A percentile compares a stretch with the other conserved stretches of the same genome.
These are phyloP conservation scores for Lipophrys pholis DNA, from an alignment of 2,113 vertebrate species.

Conservation along the genomic window DNA sequence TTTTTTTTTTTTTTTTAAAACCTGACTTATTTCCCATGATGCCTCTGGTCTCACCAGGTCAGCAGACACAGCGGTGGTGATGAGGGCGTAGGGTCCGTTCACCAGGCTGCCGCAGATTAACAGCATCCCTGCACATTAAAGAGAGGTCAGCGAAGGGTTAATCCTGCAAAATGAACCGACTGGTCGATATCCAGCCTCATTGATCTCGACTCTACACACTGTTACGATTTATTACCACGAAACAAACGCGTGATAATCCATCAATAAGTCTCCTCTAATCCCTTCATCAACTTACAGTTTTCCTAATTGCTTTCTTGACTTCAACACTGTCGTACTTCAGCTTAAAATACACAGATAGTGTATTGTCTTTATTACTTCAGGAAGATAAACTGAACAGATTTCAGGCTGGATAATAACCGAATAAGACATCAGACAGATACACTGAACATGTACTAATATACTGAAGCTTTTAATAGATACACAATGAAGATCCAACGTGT, in stretches of 20 bases:
- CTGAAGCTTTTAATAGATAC: too few species aligned
- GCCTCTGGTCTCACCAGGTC: conserved; percentile 88
- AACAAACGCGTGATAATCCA: conserved; percentile 1
- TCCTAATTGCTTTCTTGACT: not conserved
- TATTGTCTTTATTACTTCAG: too few species aligned
- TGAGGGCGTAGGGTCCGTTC: conserved; percentile 95
- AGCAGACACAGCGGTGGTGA: conserved; percentile 95
- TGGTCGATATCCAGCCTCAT: too few species aligned
- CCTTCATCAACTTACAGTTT: not conserved
- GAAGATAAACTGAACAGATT: too few species aligned
- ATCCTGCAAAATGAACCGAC: not conserved
- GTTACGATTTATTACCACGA: not conserved
- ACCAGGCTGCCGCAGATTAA: conserved; percentile 92
- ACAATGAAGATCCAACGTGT: too few species aligned
- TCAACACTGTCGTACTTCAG: too few species aligned
- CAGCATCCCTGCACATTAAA: conserved; percentile 87
- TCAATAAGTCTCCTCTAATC: conserved; percentile 1
- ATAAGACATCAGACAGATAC: too few species aligned
- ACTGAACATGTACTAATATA: too few species aligned
- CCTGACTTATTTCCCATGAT: not conserved
- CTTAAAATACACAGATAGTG: not conserved
- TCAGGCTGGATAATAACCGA: too few species aligned
- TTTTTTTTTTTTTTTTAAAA: not conserved
- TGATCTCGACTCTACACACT: not conserved
- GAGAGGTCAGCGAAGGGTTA: not conserved